phyloP scores from a whole-genome alignment of 1,140 invertebrate genomes.

The Brachionus asplanchnoidis region DNA sequence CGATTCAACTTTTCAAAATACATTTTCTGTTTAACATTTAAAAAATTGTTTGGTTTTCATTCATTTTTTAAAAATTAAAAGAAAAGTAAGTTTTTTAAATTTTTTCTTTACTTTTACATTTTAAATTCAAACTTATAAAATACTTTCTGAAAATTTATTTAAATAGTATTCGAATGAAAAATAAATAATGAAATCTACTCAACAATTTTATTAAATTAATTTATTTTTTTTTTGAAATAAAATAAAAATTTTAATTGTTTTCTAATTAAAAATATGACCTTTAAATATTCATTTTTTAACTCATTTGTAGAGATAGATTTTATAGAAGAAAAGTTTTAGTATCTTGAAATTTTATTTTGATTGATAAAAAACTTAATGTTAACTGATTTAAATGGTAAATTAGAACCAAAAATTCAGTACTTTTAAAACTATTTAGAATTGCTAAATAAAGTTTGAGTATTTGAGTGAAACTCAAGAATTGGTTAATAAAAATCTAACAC shows the following conservation, averaged over 20 bases:
- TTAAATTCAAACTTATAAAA: too few relatives aligned
- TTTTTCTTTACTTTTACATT: too few relatives aligned
- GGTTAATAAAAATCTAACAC: neutral
- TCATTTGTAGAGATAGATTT: neutral
- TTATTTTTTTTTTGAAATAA: too few relatives aligned
- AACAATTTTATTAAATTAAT: too few relatives aligned
- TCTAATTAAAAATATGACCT: neutral
- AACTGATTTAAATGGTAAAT: neutral
- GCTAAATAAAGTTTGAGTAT: neutral
- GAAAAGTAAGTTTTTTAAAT: too few relatives aligned
- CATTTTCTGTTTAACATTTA: too few relatives aligned
- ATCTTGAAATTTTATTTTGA: neutral
- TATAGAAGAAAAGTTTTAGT: neutral
- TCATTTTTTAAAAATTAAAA: too few relatives aligned
- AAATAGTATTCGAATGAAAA: too few relatives aligned
- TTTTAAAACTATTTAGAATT: neutral
- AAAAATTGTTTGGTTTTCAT: too few relatives aligned
- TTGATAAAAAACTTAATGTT: neutral
- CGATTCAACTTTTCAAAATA: too few relatives aligned
- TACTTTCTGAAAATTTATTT: too few relatives aligned
- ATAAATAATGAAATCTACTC: too few relatives aligned
- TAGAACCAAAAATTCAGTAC: neutral
- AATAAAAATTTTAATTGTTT: neutral
- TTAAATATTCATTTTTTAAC: neutral
- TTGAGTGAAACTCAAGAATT: neutral